phyloP scores from a whole-genome alignment of 1,140 invertebrate species.

The Trichogramma pretiosum region DNA sequence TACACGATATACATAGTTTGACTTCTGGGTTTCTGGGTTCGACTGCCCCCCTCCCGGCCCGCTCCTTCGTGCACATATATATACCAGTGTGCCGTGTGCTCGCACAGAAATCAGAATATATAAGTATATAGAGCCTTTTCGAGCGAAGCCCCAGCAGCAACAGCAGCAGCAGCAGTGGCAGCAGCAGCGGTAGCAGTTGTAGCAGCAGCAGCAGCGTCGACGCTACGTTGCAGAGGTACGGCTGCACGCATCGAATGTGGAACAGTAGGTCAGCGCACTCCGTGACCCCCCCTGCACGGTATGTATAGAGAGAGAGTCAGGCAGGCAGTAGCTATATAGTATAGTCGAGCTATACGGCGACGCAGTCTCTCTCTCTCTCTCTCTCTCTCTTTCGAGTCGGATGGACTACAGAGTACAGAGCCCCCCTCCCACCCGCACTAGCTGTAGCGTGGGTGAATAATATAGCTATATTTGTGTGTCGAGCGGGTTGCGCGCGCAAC shows the following conservation, averaged over 20 bases:
- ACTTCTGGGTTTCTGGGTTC: too few relatives aligned
- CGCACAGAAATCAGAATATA: too few relatives aligned
- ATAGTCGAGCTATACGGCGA: too few relatives aligned
- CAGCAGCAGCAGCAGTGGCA: constrained; percentile 1
- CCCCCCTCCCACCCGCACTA: not conserved
- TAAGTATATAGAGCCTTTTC: not conserved
- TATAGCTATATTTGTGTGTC: too few relatives aligned
- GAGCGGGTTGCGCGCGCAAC: not conserved
- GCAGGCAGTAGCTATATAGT: too few relatives aligned
- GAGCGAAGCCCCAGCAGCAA: not conserved
- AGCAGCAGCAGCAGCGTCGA: not conserved
- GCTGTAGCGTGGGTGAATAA: too few relatives aligned
- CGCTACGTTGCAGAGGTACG: not conserved
- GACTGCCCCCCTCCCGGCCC: too few relatives aligned
- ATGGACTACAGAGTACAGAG: too few relatives aligned
- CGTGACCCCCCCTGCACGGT: constrained; percentile 40
- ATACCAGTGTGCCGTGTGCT: too few relatives aligned
- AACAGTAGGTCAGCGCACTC: constrained; percentile 45
- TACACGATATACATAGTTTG: too few relatives aligned
- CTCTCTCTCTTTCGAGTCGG: constrained; percentile 6
- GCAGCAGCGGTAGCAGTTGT: not conserved
- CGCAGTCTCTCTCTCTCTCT: constrained; percentile 13
- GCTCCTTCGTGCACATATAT: too few relatives aligned
- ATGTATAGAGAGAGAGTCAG: too few relatives aligned
- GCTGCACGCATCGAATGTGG: constrained; percentile 36